Evolutionary conservation across 1,140 invertebrate species (phyloP).

Genomic region (Diorhabda sublineata): DNA sequence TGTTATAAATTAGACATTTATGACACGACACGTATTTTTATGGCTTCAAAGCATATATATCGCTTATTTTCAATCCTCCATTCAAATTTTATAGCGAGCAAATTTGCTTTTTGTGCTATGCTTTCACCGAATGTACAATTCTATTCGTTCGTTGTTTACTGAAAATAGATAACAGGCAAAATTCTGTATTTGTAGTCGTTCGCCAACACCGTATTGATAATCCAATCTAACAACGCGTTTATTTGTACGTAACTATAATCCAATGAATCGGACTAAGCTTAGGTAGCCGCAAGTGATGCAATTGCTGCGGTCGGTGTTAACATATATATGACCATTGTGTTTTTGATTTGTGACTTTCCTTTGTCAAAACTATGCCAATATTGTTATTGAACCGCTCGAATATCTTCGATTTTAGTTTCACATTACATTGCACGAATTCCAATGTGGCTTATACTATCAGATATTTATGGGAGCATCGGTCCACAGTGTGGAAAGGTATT

Average conservation of each 20-base stretch:
- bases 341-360: background rate
- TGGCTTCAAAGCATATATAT: too few relatives aligned
- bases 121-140: too few relatives aligned
- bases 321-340: background rate
- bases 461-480: background rate
- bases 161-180: background rate
- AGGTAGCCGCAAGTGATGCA: background rate
- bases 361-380: background rate
- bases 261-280: background rate
- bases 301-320: background rate
- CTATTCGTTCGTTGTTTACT: background rate
- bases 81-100: too few relatives aligned
- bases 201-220: background rate
- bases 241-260: background rate
- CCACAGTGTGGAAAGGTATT: background rate
- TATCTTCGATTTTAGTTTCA: background rate
- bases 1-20: too few relatives aligned
- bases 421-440: background rate
- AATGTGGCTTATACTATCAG: background rate
- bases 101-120: too few relatives aligned
- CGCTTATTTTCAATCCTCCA: too few relatives aligned
- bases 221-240: background rate
- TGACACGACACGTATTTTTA: too few relatives aligned
- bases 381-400: background rate
- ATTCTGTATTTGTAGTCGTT: background rate